Conservation (phyloP, 2,113 vertebrate species). For the Porphyrio hochstetteri region DNA sequence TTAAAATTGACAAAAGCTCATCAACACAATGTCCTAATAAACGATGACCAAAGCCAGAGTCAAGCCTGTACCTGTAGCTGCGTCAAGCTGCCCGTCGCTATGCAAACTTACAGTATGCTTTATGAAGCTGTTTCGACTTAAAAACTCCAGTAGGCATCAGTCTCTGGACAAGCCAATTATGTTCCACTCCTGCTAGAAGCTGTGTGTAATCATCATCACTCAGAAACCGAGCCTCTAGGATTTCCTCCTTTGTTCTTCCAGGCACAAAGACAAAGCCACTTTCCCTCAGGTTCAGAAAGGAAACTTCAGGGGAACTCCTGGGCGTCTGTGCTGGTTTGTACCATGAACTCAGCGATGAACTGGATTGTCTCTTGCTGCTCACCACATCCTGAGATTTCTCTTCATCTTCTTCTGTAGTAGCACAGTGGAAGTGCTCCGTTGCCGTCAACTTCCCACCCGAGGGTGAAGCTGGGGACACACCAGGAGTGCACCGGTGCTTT, state of each 20-base stretch:
- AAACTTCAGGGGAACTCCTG: conserved; percentile 20
- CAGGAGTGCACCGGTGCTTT: neutral
- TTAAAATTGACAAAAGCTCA: neutral
- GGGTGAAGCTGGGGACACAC: neutral
- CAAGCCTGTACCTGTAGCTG: neutral
- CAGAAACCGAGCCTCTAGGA: conserved; percentile 69
- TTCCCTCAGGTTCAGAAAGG: neutral
- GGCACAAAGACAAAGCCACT: conserved; percentile 25
- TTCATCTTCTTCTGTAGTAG: conserved; percentile 67
- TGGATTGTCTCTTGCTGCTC: conserved; percentile 36
- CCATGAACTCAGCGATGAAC: conserved; percentile 5
- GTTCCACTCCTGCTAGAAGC: conserved; percentile 86
- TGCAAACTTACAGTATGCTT: conserved; percentile 79
- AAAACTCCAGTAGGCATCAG: conserved; percentile 78
- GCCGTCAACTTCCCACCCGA: accelerated
- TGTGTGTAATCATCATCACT: conserved; percentile 78
- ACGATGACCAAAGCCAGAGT: neutral
- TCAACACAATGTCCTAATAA: neutral
- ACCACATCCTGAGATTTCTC: neutral
- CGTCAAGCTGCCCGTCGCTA: accelerated
- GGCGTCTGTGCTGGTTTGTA: neutral
- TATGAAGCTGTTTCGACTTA: conserved; percentile 67
- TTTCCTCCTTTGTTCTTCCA: neutral
- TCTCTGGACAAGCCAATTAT: conserved; percentile 82
- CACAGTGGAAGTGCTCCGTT: neutral